Evolutionary conservation across 2,797 vertebrate genomes (phyloP).

Genomic region (Sebastes miniatus): DNA sequence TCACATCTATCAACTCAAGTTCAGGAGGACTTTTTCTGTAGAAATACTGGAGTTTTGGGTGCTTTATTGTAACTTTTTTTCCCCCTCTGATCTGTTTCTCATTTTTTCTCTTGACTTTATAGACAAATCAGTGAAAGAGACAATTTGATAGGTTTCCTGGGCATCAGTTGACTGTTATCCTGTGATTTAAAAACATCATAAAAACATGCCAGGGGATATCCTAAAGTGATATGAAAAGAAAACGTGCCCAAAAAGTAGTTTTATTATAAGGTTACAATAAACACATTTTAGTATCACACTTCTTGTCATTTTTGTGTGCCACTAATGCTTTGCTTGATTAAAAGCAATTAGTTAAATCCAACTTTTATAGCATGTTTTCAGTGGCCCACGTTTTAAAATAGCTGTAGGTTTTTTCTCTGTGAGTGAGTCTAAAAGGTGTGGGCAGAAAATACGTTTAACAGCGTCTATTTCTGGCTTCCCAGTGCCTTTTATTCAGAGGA

Average conservation of each 20-base stretch:
- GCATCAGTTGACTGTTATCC: too few species aligned
- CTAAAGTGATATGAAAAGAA: neutral
- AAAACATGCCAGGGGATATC: neutral
- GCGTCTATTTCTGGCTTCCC: slow-evolving; percentile 91
- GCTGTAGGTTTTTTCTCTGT: slow-evolving; percentile 17
- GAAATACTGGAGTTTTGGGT: neutral
- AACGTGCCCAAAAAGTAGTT: neutral
- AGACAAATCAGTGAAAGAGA: neutral
- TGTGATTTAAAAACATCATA: neutral
- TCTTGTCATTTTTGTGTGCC: neutral
- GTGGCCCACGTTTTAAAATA: slow-evolving; percentile 57
- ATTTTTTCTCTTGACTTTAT: neutral
- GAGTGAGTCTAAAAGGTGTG: slow-evolving; percentile 52
- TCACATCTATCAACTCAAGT: slow-evolving; percentile 54
- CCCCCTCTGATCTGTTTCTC: neutral
- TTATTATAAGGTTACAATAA: neutral
- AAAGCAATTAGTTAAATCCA: slow-evolving; percentile 6
- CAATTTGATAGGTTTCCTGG: neutral
- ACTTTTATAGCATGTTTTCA: slow-evolving; percentile 11
- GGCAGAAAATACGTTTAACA: slow-evolving; percentile 77
- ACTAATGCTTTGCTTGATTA: slow-evolving; percentile 7
- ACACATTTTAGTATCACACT: neutral
- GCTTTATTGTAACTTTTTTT: neutral
- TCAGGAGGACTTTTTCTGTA: slow-evolving; percentile 7
- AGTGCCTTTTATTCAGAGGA: slow-evolving; percentile 83